These are phyloP conservation scores for Darevskia mixta DNA, from an alignment of 2,797 vertebrate genomes.

Conservation along the genomic window DNA sequence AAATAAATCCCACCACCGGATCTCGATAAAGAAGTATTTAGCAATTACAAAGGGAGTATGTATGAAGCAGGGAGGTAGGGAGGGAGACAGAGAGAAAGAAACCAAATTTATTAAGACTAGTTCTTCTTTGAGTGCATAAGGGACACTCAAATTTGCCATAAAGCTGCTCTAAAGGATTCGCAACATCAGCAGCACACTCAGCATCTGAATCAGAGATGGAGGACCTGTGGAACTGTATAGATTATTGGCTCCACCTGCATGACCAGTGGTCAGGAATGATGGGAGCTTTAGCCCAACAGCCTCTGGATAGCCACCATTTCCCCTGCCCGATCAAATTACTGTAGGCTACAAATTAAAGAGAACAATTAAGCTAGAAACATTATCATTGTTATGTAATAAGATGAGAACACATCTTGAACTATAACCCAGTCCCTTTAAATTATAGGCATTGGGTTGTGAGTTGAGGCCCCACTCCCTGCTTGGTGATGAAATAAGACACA, in stretches of 20 bases:
- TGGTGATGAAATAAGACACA: too few species aligned
- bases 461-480: too few species aligned
- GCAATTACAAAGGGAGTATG: not conserved
- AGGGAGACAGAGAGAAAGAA: too few species aligned
- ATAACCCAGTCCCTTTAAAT: not conserved
- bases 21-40: conserved; percentile 52
- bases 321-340: not conserved
- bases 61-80: not conserved
- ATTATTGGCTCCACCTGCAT: too few species aligned
- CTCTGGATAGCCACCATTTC: too few species aligned
- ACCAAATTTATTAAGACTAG: conserved; percentile 1
- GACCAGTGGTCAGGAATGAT: too few species aligned
- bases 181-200: not conserved
- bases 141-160: not conserved
- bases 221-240: too few species aligned
- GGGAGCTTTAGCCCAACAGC: too few species aligned
- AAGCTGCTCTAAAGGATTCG: not conserved
- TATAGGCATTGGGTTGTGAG: not conserved
- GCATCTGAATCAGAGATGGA: not conserved
- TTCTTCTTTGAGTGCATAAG: not conserved
- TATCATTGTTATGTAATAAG: not conserved
- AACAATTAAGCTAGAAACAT: not conserved
- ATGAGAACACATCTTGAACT: not conserved
- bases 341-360: not conserved
- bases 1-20: conserved; percentile 33